A percentile compares a stretch with the other conserved stretches of the same genome.
phyloP scores from a whole-genome alignment of 2,113 vertebrate species.

The Bubalus kerabau region DNA sequence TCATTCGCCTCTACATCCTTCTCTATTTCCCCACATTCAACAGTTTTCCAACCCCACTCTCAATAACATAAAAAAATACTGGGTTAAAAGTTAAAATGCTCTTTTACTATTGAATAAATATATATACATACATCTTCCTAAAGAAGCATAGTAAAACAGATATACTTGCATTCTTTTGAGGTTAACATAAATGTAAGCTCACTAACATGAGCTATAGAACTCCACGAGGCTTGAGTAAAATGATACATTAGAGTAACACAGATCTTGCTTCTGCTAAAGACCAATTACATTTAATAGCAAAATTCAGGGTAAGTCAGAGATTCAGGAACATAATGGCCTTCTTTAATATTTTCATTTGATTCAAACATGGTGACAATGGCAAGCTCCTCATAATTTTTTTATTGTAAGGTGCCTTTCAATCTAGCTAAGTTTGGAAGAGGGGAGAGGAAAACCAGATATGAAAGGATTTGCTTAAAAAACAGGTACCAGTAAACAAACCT shows the following conservation, averaged over 20 bases:
- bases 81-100: not conserved
- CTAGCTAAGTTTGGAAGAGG: not conserved
- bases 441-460: not conserved
- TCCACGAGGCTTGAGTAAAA: not conserved
- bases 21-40: not conserved
- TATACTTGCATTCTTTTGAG: not conserved
- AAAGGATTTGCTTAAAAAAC: not conserved
- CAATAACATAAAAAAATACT: not conserved
- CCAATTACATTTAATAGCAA: not conserved
- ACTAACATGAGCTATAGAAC: not conserved
- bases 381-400: not conserved
- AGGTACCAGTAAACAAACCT: not conserved
- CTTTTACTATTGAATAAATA: not conserved
- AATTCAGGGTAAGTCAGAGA: not conserved
- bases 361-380: not conserved
- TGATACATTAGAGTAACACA: not conserved
- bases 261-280: not conserved
- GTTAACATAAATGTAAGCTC: not conserved
- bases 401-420: not conserved
- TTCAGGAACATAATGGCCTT: not conserved
- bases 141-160: not conserved
- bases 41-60: not conserved
- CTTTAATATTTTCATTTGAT: not conserved
- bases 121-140: not conserved
- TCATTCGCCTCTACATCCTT: not conserved